Percentiles rank a stretch among this genome's conserved stretches.
These are phyloP conservation scores for Diuraphis noxia DNA, from an alignment of 1,140 invertebrate species.

Conservation along the genomic window DNA sequence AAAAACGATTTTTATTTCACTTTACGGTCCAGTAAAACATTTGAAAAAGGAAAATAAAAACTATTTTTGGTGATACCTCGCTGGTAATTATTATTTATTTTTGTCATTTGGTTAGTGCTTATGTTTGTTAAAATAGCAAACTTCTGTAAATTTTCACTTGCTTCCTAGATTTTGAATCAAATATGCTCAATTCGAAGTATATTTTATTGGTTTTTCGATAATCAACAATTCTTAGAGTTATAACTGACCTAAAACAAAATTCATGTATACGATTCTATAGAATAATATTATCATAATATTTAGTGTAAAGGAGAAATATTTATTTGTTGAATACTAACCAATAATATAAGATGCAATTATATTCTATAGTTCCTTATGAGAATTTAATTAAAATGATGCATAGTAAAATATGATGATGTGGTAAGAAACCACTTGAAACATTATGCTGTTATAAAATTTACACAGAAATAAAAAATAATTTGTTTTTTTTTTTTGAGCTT, in stretches of 20 bases:
- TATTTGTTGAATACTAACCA: not conserved
- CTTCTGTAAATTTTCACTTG: not conserved
- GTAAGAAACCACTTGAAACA: not conserved
- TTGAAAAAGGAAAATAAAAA: not conserved
- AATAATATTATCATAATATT: not conserved
- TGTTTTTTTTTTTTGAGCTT: not conserved
- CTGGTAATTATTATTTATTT: not conserved
- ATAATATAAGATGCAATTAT: not conserved
- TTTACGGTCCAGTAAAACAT: not conserved
- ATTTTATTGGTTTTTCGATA: not conserved
- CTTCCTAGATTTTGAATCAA: not conserved
- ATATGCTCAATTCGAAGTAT: not conserved
- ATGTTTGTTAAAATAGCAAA: not conserved
- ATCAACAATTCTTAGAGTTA: not conserved
- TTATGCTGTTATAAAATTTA: not conserved
- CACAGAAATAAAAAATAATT: not conserved
- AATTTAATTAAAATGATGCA: not conserved
- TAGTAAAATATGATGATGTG: not conserved
- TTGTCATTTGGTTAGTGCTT: not conserved
- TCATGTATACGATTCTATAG: no score
- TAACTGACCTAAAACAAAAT: not conserved
- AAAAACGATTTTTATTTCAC: not conserved
- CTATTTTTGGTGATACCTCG: not conserved
- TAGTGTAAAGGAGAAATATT: not conserved
- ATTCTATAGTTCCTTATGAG: not conserved